Evolutionary conservation across 2,797 vertebrate genomes (phyloP), one percentile per base, ranked within the genome.

Genomic region (Phyllotis vaccarum): DNA sequence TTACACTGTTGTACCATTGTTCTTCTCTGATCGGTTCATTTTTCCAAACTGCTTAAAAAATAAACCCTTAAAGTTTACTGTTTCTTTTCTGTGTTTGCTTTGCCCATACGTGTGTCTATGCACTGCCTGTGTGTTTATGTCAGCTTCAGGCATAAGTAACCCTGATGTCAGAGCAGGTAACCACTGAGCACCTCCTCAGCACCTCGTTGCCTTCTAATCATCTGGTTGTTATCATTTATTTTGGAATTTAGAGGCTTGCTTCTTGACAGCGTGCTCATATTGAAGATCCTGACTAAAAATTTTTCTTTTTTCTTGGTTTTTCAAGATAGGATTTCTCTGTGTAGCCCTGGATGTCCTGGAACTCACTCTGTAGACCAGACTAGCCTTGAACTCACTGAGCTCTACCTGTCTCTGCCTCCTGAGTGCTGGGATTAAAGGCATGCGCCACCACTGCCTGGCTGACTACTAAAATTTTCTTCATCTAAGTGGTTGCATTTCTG

Each of bases 241-340:
- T 70, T 83, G 74, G 74, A 49, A 49, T 17, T 46, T 43, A 93
- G 68, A 75, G 52, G 8, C 16, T 70, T 93, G 86, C 46, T 79
- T 89, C 54, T 82, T 74, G 27, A 78, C 68, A 40, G 8, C 49
- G n/a, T 76, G 82, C 29, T 93, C 68, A 87, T 49, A 86, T 93
- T 91, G 58, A 82, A 81, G 76, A 37, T 83, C 68, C 12, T 52
- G 52, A 52, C 52, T 52, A 52, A 52, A 52, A 52, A 9, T 60
- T 22, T 60, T 21, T 60, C 24, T 60, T 60, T 60, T 60, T 22
- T 22, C 21, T 22, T 58, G 5, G 5, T 58, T 58, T 58, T 58
- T 58, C 19, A 58, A 58, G 58, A 22, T 19, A 58, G 58, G 22
- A 7, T 60, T 6, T 60, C 58, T 60, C 58, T 60, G 58, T 60